A percentile compares a stretch with the other conserved stretches of the same genome.
phyloP scores from a whole-genome alignment of 1,140 invertebrate species.

The Armadillidium nasatum region DNA sequence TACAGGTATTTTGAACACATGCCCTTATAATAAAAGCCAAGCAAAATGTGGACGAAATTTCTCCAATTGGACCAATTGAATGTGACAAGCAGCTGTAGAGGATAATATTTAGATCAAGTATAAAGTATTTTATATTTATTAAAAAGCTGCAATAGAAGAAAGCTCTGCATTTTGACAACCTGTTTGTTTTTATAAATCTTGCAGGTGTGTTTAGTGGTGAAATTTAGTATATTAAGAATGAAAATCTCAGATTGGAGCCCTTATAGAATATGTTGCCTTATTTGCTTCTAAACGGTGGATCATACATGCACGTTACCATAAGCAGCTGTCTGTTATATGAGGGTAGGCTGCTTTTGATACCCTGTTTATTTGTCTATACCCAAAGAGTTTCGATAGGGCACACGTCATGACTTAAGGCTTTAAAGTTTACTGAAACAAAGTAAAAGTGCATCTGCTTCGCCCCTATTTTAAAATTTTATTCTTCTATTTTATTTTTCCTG shows the following conservation, averaged over 20 bases:
- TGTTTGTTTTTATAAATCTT: not conserved
- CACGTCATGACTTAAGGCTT: no score
- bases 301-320: no score
- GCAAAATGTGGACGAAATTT: not conserved
- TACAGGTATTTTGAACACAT: conserved; percentile 10
- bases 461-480: no score
- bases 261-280: no score
- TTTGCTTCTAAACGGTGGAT: no score
- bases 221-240: not conserved
- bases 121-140: not conserved
- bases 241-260: not conserved
- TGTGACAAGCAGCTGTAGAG: not conserved
- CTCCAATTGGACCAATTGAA: conserved; percentile 3
- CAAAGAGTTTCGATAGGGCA: no score
- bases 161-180: not conserved
- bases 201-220: not conserved
- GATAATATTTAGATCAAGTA: not conserved
- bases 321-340: no score
- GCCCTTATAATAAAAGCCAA: not conserved
- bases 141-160: not conserved
- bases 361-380: no score
- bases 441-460: no score
- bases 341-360: no score
- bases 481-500: no score
- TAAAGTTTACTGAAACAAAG: no score